Conservation (phyloP, 2,888 invertebrate genomes). For the Agrilus biguttatus region DNA sequence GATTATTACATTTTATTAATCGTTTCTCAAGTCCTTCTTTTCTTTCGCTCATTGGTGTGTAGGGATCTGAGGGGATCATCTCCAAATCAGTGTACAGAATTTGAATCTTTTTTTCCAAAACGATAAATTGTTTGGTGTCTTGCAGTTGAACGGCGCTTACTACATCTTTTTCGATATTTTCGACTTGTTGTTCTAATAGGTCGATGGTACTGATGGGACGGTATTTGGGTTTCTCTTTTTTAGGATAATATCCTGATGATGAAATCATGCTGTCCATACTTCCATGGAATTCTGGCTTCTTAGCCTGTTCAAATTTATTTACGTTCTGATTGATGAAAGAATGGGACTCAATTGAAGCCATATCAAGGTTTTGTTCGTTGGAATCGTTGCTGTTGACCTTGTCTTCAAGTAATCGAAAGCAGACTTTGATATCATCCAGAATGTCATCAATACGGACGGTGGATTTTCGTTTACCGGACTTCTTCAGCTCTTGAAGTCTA, state of each 20-base stretch:
- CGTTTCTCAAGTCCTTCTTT: conserved; percentile 9
- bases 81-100: conserved; percentile 14
- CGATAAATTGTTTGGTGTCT: conserved; percentile 9
- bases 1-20: conserved; percentile 11
- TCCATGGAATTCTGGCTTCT: background rate
- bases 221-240: background rate
- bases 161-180: conserved; percentile 11
- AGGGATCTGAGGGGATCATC: conserved; percentile 8
- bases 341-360: conserved; percentile 15
- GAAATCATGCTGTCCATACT: background rate
- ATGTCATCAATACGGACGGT: conserved; percentile 6
- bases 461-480: conserved; percentile 6
- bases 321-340: conserved; percentile 13
- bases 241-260: no score
- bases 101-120: conserved; percentile 13
- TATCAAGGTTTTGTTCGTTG: conserved; percentile 12
- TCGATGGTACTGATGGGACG: conserved; percentile 4
- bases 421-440: conserved; percentile 7
- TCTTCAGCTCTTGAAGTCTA: conserved; percentile 7
- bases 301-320: background rate
- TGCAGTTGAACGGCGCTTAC: conserved; percentile 9
- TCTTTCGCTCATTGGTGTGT: conserved; percentile 7
- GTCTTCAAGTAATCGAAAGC: conserved; percentile 9
- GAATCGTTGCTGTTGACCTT: conserved; percentile 7
- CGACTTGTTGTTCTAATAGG: conserved; percentile 8